Evolutionary conservation across 2,113 vertebrate genomes (phyloP).

Genomic region (Neopipo cinnamomea): DNA sequence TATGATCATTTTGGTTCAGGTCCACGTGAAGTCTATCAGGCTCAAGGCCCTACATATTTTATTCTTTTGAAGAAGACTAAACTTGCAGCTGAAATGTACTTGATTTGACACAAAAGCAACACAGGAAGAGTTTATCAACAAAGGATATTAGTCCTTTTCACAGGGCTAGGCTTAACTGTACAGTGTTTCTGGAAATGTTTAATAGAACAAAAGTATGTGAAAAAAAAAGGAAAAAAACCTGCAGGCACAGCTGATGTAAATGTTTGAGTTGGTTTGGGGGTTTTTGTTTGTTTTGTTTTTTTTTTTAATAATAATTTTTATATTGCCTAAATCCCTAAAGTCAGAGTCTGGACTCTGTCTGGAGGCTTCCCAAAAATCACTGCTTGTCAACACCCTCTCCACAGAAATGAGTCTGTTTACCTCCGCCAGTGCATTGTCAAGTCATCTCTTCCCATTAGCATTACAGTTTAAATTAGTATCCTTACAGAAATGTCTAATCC

Average conservation of each 20-base stretch:
- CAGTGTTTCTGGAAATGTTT: conserved; percentile 48
- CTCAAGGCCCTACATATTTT: background rate
- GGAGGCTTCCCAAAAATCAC: conserved; percentile 61
- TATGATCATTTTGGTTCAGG: background rate
- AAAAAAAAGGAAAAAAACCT: background rate
- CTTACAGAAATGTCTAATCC: background rate
- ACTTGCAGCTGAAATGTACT: background rate
- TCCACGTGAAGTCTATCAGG: background rate
- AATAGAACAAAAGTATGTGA: conserved; percentile 20
- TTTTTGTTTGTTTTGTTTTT: background rate
- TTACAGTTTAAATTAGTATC: background rate
- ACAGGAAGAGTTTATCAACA: background rate
- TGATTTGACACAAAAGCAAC: background rate
- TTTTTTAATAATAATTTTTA: conserved; percentile 61
- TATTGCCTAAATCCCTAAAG: conserved; percentile 61
- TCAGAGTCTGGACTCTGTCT: conserved; percentile 35
- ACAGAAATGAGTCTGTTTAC: conserved; percentile 26
- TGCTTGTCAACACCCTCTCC: conserved; percentile 50
- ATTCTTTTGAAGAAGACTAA: background rate
- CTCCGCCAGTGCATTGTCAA: conserved; percentile 3
- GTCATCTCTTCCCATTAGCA: background rate
- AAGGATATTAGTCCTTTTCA: background rate
- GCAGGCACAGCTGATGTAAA: conserved; percentile 34
- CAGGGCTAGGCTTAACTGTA: background rate
- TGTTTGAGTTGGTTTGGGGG: background rate